Evolutionary conservation across 2,888 invertebrate species (phyloP).

Genomic region (Emesis furor): DNA sequence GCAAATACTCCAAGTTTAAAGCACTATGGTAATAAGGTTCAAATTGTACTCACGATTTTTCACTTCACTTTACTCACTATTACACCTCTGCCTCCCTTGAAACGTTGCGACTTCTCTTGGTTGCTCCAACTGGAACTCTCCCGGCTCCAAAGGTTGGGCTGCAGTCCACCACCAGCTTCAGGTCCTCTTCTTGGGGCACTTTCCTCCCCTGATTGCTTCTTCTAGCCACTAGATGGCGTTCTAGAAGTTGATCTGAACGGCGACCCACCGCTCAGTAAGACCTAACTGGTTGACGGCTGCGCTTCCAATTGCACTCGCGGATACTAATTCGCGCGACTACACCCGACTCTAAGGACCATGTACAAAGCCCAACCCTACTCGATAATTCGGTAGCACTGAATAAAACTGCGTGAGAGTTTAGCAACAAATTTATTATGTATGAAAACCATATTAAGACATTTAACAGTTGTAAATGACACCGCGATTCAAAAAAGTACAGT

Average conservation of each 20-base stretch:
- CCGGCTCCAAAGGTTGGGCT: not conserved
- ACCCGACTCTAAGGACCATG: slow-evolving; percentile 1
- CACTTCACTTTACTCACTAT: slow-evolving; percentile 11
- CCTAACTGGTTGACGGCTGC: slow-evolving; percentile 8
- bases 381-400: no score
- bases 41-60: slow-evolving; percentile 16
- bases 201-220: not conserved
- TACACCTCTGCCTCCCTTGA: not conserved
- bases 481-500: not conserved
- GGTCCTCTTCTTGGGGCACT: not conserved
- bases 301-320: not conserved
- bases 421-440: not conserved
- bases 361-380: not conserved
- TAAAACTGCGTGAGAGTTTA: no score
- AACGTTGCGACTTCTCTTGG: not conserved
- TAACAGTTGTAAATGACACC: not conserved
- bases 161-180: slow-evolving; percentile 14
- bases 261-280: not conserved
- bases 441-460: not conserved
- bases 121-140: not conserved
- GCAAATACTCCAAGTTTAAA: not conserved
- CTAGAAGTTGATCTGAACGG: not conserved
- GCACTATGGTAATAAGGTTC: not conserved
- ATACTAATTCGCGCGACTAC: not conserved
- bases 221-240: not conserved